Percentiles rank a stretch among this genome's conserved stretches.
Evolutionary conservation across 2,113 vertebrate genomes (phyloP).

Genomic region (Pangasianodon gigas): DNA sequence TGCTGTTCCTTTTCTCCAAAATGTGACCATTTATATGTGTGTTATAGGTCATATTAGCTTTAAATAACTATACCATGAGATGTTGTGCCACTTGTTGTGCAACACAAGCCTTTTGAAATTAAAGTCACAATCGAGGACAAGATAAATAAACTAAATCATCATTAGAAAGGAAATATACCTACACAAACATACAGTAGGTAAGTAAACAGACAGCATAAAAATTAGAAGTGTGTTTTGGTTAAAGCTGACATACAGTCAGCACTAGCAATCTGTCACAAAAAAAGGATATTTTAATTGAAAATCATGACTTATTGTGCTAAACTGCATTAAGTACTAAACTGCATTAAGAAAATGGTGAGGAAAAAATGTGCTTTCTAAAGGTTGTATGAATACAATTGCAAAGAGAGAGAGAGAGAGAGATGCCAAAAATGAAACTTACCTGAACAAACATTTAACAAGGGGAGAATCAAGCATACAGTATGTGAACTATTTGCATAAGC

Average conservation of each 20-base stretch:
- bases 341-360: neutral
- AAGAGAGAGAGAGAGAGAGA: no score
- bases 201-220: neutral
- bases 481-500: no score
- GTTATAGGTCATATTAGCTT: neutral
- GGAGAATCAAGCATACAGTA: neutral
- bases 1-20: constrained; percentile 21
- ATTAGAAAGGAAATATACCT: neutral
- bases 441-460: neutral
- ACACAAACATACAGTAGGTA: neutral
- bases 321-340: neutral
- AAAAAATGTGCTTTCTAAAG: neutral
- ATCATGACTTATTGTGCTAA: no score
- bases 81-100: neutral
- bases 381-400: neutral
- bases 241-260: neutral
- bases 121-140: neutral
- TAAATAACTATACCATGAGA: neutral
- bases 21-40: neutral
- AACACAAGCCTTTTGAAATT: neutral
- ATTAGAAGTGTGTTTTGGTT: neutral
- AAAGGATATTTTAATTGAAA: neutral
- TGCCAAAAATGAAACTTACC: no score
- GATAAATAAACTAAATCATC: neutral
- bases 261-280: neutral